Evolutionary conservation across 2,797 vertebrate genomes (phyloP).

Genomic region (Orientallactaga sibirica): DNA sequence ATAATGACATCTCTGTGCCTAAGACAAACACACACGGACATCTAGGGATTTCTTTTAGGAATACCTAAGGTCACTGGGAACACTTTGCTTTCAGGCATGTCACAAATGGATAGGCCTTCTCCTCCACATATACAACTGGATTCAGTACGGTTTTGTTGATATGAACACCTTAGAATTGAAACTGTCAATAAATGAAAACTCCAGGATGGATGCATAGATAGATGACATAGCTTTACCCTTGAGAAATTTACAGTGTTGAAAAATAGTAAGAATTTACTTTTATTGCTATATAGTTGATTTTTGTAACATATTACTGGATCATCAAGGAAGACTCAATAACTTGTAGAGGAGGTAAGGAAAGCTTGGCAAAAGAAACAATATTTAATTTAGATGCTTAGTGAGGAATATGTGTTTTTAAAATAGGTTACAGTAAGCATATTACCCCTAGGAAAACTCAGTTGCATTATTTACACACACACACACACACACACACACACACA

Average conservation of each 20-base stretch:
- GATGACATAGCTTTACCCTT: not conserved
- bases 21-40: not conserved
- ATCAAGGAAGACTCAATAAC: conserved; percentile 15
- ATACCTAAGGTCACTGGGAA: not conserved
- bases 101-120: conserved; percentile 12
- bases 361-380: conserved; percentile 44
- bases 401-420: not conserved
- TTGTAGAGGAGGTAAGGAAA: not conserved
- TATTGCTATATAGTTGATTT: conserved; percentile 22
- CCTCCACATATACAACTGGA: not conserved
- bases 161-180: not conserved
- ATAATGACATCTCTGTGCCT: not conserved
- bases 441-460: not conserved
- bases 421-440: not conserved
- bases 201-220: conserved; percentile 21
- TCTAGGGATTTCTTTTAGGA: not conserved
- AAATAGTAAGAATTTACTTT: conserved; percentile 52
- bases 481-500: too few species aligned
- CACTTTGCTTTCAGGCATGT: conserved; percentile 10
- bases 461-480: not conserved
- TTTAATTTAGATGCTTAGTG: conserved; percentile 45
- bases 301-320: not conserved
- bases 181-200: conserved; percentile 48
- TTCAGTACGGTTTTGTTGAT: not conserved
- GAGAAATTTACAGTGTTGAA: not conserved